Evolutionary conservation across 2,797 vertebrate genomes (phyloP).

Genomic region (Sphenopsis melanotis): DNA sequence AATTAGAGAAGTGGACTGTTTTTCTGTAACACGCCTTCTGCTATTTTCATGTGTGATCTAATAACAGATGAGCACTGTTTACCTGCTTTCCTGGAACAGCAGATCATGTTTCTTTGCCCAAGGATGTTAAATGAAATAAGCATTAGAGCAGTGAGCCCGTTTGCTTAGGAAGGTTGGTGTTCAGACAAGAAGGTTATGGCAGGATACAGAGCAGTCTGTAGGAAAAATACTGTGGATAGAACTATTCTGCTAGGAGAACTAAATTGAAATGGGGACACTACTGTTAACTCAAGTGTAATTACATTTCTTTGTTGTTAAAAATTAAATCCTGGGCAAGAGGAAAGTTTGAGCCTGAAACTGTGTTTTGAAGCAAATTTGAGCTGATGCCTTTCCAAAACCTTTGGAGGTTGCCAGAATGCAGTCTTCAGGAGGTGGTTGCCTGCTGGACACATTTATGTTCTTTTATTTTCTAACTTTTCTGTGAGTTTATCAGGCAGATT

Average conservation of each 20-base stretch:
- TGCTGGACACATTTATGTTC: not conserved
- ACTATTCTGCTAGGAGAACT: not conserved
- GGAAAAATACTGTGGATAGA: not conserved
- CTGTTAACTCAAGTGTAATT: conserved; percentile 37
- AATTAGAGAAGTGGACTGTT: not conserved
- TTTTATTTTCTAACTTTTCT: not conserved
- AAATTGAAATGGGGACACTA: not conserved
- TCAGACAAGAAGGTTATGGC: not conserved
- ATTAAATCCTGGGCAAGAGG: not conserved
- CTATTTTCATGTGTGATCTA: not conserved
- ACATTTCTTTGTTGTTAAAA: conserved; percentile 27
- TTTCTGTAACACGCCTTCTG: not conserved
- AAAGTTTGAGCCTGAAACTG: not conserved
- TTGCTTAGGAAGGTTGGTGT: not conserved
- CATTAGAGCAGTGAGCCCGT: not conserved
- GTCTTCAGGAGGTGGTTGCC: not conserved
- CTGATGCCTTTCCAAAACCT: not conserved
- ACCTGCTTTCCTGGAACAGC: not conserved
- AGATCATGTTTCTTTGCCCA: not conserved
- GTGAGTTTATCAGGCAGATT: not conserved
- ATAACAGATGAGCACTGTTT: not conserved
- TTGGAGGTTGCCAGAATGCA: not conserved
- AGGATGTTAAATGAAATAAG: not conserved
- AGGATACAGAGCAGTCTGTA: not conserved
- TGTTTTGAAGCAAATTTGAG: conserved; percentile 14